Percentiles rank a stretch among this genome's conserved stretches.
Evolutionary conservation across 2,797 vertebrate species (phyloP).

Genomic region (Poeciliopsis presidionis): DNA sequence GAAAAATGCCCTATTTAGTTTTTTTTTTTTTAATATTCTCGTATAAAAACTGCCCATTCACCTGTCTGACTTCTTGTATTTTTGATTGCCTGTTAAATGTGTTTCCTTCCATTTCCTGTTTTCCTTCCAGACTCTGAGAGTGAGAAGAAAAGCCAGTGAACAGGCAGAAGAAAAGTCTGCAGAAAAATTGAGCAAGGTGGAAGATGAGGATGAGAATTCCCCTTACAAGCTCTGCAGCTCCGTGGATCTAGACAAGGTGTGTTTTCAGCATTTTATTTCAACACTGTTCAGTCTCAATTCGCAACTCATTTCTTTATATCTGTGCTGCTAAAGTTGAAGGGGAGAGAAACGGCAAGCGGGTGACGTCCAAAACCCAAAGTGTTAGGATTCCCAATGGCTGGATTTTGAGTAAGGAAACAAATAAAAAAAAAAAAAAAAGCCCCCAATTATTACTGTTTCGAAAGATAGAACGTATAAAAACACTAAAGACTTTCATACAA

Average conservation of each 20-base stretch:
- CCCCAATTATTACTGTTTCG: not conserved
- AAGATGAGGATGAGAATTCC: slow-evolving; percentile 37
- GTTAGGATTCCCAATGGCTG: not conserved
- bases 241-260: slow-evolving; percentile 74
- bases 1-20: not conserved
- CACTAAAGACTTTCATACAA: not conserved
- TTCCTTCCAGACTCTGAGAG: slow-evolving; percentile 57
- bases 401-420: not conserved
- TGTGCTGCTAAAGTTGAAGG: not conserved
- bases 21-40: not conserved
- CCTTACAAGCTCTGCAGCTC: slow-evolving; percentile 65
- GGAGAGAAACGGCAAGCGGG: not conserved
- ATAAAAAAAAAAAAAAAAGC: not conserved
- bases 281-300: not conserved
- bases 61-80: not conserved
- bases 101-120: not conserved
- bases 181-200: slow-evolving; percentile 3
- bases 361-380: not conserved
- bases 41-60: not conserved
- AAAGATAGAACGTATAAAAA: not conserved
- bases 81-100: not conserved
- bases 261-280: slow-evolving; percentile 4
- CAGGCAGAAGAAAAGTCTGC: slow-evolving; percentile 19
- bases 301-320: not conserved
- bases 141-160: slow-evolving; percentile 56